phyloP scores from a whole-genome alignment of 2,888 invertebrate genomes.

The Melitaea athalia region DNA sequence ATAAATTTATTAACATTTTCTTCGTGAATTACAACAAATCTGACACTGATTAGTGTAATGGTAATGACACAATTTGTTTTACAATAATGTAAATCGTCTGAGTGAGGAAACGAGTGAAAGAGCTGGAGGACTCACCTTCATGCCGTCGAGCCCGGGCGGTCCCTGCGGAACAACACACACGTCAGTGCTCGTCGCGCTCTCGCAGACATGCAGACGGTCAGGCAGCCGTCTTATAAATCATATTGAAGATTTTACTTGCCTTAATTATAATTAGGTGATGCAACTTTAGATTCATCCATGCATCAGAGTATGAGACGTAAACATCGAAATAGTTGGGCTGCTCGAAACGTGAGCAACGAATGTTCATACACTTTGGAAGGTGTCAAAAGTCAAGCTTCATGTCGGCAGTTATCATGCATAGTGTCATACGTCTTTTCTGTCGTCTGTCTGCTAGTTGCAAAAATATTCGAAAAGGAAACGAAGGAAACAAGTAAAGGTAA shows the following conservation, averaged over 20 bases:
- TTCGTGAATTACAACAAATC: no score
- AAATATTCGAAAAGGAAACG: background rate
- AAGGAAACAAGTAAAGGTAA: constrained; percentile 26
- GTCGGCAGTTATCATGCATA: background rate
- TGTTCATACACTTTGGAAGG: background rate
- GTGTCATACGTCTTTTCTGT: background rate
- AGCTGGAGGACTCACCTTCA: constrained; percentile 89
- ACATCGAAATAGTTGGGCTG: background rate
- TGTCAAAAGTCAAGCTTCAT: background rate
- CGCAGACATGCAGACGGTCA: constrained; percentile 11
- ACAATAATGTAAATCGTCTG: no score
- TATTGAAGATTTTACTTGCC: constrained; percentile 21
- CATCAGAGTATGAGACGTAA: constrained; percentile 13
- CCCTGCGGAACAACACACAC: constrained; percentile 87
- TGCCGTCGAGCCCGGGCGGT: constrained; percentile 96
- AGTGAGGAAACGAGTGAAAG: background rate
- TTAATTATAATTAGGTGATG: constrained; percentile 8
- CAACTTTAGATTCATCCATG: constrained; percentile 17
- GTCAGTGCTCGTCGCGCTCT: constrained; percentile 42
- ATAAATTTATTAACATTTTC: no score
- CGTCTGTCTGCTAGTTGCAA: background rate
- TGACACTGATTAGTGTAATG: no score
- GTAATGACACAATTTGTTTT: no score
- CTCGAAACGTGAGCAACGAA: background rate
- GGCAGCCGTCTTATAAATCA: background rate